Evolutionary conservation across 2,888 invertebrate genomes (phyloP), one percentile per base, ranked within the genome.

Genomic region (Gonocerus acuteangulatus): DNA sequence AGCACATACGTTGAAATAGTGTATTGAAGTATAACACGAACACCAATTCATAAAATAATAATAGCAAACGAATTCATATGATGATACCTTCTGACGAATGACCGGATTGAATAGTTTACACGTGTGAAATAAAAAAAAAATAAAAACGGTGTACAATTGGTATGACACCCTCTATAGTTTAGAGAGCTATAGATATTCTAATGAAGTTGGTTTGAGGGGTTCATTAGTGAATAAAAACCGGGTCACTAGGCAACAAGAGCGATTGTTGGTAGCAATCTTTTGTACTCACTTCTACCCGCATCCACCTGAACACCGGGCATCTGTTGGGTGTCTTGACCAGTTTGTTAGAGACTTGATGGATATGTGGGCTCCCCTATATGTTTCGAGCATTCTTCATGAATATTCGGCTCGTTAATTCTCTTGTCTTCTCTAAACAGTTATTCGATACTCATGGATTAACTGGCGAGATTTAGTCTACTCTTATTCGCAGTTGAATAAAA

Each of bases 131-230:
- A n/a, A n/a, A n/a, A n/a, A n/a, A n/a, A n/a, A n/a, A n/a, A n/a
- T n/a, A 39, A 39, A 39, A 4, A 39, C 39, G 7, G 9, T n/a
- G 13, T 15, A 11, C 39, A 39, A 39, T 39, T 9, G 39, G 3
- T n/a, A 3, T 13, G n/a, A 4, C 13, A 2, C 39, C n/a, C 39
- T 13, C n/a, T 15, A 11, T 9, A 11, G 6, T 32, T 32, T 32
- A 9, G 36, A 0, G 2, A 18, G 11, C 51, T 36, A 34, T 54
- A 21, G 1, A 54, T 54, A 54, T 54, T 54, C 22, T 39, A 42
- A 54, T 54, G 22, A 39, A 54, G 54, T 54, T 21, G 54, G 54
- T 54, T 54, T 54, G 42, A 54, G 54, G 54, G 36, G 54, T 13
- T 54, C 54, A 54, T 54, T 54, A 54, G 54, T 3, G 39, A 13